Evolutionary conservation across 2,888 invertebrate species (phyloP), one percentile per base, ranked within the genome.

Genomic region (Synanthedon tipuliformis): DNA sequence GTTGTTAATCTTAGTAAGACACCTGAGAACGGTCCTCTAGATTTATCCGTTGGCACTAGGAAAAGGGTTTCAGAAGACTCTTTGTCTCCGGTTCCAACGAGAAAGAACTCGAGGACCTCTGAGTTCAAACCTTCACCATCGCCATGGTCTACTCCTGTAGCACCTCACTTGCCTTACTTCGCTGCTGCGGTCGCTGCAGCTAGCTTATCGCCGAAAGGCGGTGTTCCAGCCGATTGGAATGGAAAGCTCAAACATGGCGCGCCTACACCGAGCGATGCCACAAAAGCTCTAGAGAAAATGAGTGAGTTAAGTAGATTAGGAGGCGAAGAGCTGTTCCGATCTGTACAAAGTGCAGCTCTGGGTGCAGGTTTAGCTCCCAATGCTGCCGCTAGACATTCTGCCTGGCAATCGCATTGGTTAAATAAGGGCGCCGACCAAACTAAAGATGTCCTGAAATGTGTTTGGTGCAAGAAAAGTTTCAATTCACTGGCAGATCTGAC

Each of bases 391-490:
- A 88, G 95, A 2, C 95, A 95, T 75, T 95, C 95, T 60, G 96
- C 97, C 13, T 97, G 98, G 94, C 98, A 98, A 71, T 97, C 97
- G 2, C 98, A 98, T 75, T 98, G 98, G 98, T 86, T 98, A 54
- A 98, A 95, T 86, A 98, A 96, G 72, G 97, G 96, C 7, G 96
- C 97, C 2, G 96, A 96, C 65, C 96, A 95, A 68, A 97, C 97
- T 15, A 95, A 96, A 79, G 97, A 98, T 73, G 98, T 98, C 40
- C 90, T 98, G 40, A 96, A 98, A 76, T 98, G 98, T 78, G 98
- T 98, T 48, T 98, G 98, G 95, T 98, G 98, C 80, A 97, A 98
- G 76, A 96, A 97, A 75, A 97, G 97, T 68, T 98, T 98, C 75
- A 95, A 95, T 56, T 95, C 97, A 40, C 85, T 98, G 50, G 97